A percentile compares a stretch with the other conserved stretches of the same genome.
Evolutionary conservation across 2,113 vertebrate genomes (phyloP).

Genomic region (Pituophis catenifer): DNA sequence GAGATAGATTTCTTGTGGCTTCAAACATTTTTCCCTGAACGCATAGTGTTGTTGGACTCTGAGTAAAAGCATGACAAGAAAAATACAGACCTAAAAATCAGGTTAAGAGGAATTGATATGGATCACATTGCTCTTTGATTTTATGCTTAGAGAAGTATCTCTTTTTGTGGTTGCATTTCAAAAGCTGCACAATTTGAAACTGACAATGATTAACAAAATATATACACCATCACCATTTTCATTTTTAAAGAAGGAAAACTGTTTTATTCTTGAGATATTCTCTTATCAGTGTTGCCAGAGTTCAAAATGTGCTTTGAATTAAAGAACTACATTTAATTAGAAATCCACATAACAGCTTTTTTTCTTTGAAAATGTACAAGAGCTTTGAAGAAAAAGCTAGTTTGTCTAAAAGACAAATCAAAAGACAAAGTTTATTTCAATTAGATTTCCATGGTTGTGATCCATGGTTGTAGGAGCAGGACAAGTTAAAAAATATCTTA

Average conservation of each 20-base stretch:
- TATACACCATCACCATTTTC: neutral
- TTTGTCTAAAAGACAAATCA: slow-evolving; percentile 47
- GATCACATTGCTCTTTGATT: neutral
- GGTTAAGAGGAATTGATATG: slow-evolving; percentile 15
- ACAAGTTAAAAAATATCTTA: slow-evolving; percentile 41
- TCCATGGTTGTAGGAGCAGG: slow-evolving; percentile 60
- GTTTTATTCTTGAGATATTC: neutral
- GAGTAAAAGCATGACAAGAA: slow-evolving; percentile 32
- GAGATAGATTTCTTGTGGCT: slow-evolving; percentile 40
- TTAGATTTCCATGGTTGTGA: slow-evolving; percentile 54
- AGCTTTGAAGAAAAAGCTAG: slow-evolving; percentile 43
- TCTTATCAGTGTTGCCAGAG: slow-evolving; percentile 10
- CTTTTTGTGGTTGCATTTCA: slow-evolving; percentile 4
- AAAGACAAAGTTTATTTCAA: slow-evolving; percentile 49
- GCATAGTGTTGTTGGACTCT: slow-evolving; percentile 23
- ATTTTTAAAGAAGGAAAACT: neutral
- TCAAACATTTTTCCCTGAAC: slow-evolving; percentile 36
- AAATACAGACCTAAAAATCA: slow-evolving; percentile 28
- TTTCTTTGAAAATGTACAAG: slow-evolving; percentile 25
- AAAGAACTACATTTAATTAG: slow-evolving; percentile 29
- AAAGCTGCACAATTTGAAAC: slow-evolving; percentile 8
- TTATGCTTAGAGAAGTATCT: slow-evolving; percentile 7
- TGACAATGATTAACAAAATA: slow-evolving; percentile 10
- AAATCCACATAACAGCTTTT: slow-evolving; percentile 43
- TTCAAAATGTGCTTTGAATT: slow-evolving; percentile 15